Conservation (phyloP, 2,797 vertebrate genomes). For the Zonotrichia albicollis region DNA sequence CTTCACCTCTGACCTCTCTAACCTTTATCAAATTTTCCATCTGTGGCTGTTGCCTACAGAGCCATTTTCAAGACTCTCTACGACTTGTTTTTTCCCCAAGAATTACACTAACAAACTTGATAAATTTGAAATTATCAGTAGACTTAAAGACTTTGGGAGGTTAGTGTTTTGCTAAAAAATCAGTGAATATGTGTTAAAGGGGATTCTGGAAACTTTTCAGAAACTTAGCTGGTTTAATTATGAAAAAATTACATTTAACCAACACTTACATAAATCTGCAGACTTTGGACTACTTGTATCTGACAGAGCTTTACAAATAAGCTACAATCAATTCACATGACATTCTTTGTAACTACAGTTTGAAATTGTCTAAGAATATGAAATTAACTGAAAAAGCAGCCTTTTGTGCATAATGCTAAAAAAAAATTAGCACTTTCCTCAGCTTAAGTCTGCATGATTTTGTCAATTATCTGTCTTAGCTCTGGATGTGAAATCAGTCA, state of each 20-base stretch:
- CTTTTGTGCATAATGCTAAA: neutral
- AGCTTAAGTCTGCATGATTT: neutral
- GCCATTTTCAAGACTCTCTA: neutral
- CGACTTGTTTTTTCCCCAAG: neutral
- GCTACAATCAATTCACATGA: neutral
- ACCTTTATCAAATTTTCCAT: neutral
- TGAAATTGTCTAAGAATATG: neutral
- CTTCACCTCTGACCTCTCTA: neutral
- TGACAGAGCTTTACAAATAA: neutral
- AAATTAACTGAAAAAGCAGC: slow-evolving; percentile 8
- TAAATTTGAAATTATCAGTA: neutral
- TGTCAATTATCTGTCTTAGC: slow-evolving; percentile 11
- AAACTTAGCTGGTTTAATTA: neutral
- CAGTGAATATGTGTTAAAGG: neutral
- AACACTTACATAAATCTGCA: neutral
- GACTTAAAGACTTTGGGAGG: neutral
- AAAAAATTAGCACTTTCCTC: neutral
- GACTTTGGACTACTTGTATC: neutral
- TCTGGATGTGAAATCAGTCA: neutral
- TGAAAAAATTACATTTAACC: neutral
- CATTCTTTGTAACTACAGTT: neutral
- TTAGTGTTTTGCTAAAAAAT: neutral
- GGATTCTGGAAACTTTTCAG: neutral
- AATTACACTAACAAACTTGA: neutral
- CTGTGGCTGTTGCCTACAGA: neutral